Percentiles rank a stretch among this genome's conserved stretches.
phyloP scores from a whole-genome alignment of 2,113 vertebrate genomes.

The Ophiodon elongatus region DNA sequence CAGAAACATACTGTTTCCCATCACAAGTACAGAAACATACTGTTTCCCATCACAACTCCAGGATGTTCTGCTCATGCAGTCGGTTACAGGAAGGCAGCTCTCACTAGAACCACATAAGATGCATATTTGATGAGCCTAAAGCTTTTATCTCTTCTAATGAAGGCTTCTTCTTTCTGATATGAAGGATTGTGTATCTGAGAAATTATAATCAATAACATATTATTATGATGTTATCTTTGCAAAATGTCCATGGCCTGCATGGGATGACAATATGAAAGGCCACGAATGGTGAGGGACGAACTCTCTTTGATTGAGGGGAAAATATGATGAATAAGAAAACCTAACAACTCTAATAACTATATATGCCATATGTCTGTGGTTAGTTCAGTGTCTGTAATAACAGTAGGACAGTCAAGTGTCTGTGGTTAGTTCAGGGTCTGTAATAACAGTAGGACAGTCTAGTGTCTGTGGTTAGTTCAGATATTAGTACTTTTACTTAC shows the following conservation, averaged over 20 bases:
- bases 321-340: no score
- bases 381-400: not conserved
- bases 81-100: conserved; percentile 18
- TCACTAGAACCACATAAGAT: conserved; percentile 6
- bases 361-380: no score
- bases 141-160: conserved; percentile 13
- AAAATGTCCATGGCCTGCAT: not conserved
- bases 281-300: not conserved
- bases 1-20: no score
- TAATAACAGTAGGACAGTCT: not conserved
- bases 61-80: not conserved
- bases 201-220: not conserved
- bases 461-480: not conserved
- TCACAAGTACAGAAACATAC: no score
- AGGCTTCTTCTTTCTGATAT: not conserved
- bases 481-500: no score
- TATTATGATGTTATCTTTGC: not conserved
- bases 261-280: not conserved
- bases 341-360: no score
- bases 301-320: no score
- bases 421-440: not conserved
- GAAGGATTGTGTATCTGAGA: not conserved
- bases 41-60: no score
- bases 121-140: conserved; percentile 19
- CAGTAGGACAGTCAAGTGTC: no score